phyloP scores from a whole-genome alignment of 2,797 vertebrate species.

The Otolemur crassicaudatus region DNA sequence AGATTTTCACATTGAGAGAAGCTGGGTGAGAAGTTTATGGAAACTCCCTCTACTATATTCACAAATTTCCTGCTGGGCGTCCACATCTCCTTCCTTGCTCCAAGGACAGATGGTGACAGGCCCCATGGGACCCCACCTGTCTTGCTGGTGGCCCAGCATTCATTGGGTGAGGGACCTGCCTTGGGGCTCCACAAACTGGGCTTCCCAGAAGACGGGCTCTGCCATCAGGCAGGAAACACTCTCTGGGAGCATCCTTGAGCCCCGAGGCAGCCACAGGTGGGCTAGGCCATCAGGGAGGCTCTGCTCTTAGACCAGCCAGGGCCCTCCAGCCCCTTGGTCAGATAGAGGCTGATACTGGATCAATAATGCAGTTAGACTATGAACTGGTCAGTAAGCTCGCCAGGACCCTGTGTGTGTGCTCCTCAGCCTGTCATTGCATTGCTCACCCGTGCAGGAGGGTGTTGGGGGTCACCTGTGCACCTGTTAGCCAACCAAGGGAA shows the following conservation, averaged over 20 bases:
- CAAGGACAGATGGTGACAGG: rapidly evolving
- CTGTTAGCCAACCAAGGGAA: neutral
- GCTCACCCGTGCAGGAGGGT: neutral
- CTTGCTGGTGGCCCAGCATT: neutral
- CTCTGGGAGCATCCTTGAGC: neutral
- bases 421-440: neutral
- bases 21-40: too few relatives aligned
- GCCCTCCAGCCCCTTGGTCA: rapidly evolving
- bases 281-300: neutral
- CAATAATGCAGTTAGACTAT: neutral
- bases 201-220: neutral
- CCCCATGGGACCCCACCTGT: rapidly evolving
- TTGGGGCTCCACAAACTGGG: neutral
- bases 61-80: too few relatives aligned
- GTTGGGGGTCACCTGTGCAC: too few relatives aligned
- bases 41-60: too few relatives aligned
- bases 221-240: rapidly evolving
- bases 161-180: rapidly evolving
- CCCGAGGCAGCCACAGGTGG: neutral
- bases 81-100: rapidly evolving
- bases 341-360: neutral
- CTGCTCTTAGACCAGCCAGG: rapidly evolving
- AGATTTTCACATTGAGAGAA: too few relatives aligned
- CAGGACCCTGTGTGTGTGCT: neutral
- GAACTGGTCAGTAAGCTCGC: neutral